Base-by-base conservation (phyloP, 2,888 invertebrate species). In the Drosophila multiciliata region DNA sequence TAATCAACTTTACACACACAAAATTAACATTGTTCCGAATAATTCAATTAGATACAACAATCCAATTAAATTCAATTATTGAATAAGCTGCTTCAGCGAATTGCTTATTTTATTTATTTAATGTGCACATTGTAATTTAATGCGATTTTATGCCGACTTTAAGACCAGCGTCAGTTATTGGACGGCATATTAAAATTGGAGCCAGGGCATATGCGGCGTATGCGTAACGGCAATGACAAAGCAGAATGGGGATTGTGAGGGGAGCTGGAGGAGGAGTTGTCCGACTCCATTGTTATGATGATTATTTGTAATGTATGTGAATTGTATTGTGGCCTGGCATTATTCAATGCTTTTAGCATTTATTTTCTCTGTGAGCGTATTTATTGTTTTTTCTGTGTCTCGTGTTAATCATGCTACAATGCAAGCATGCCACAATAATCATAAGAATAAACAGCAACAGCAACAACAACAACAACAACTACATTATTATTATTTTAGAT, bases 321-420 rank as follows among this genome's bases (percentile, higher is more conserved):
- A 62, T 55, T 72, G 64, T 66, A 66, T 70, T 66, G 61, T 67
- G 64, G 70, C 55, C 23, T 36, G 53, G 69, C 66, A 66, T 75
- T 75, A 80, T 82, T 74, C 75, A 74, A 83, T 83, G 85, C 83
- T 86, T 84, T 84, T 78, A 78, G 80, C 78, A 59, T 65, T 73
- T 65, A 61, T 48, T 11, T 15, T 69, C 53, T 36, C 50, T 57
- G 23, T 57, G 49, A 63, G 48, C 60, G 64, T 45, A 66, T 66
- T 80, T 82, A 82, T 83, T 83, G 80, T 76, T 66, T 76, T 72
- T 48, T 17, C 48, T 59, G 40, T 38, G 38, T 66, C 23, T 54
- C 75, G 83, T 76, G 84, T 86, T 84, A 86, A 86, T 84, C 86
- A 83, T 86, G 83, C 80, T 73, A 86, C 84, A 84, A 76, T 84